Percentiles rank a stretch among this genome's conserved stretches.
Evolutionary conservation across 2,797 vertebrate species (phyloP).

Genomic region (Arctocebus calabarensis): DNA sequence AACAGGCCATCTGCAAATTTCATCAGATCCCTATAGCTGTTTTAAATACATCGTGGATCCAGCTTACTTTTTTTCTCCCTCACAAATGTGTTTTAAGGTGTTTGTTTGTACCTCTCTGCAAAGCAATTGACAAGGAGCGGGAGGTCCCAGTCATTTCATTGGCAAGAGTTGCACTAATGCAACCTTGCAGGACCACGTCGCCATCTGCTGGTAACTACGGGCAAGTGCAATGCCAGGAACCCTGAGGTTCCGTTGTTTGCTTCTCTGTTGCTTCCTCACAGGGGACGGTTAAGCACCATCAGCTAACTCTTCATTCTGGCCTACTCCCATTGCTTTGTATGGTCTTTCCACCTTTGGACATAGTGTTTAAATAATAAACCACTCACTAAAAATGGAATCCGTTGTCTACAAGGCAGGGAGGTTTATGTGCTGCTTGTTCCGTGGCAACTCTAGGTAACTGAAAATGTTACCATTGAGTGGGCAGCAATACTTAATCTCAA

Average conservation of each 20-base stretch:
- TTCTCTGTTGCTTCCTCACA: not conserved
- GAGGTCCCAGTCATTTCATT: rapidly evolving
- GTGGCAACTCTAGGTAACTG: not conserved
- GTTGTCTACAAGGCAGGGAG: not conserved
- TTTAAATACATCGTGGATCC: not conserved
- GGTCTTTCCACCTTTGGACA: no score
- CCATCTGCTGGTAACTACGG: slow-evolving; percentile 59
- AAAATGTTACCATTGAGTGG: no score
- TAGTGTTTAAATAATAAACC: not conserved
- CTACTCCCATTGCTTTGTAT: not conserved
- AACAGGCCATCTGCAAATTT: not conserved
- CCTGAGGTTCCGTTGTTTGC: not conserved
- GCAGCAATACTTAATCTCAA: not conserved
- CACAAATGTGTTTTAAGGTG: not conserved
- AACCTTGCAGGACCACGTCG: not conserved
- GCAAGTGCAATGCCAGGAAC: not conserved
- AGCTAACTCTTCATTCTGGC: not conserved
- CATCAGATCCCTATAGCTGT: not conserved
- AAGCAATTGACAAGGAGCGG: not conserved
- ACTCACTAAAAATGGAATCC: not conserved
- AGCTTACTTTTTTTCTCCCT: not conserved
- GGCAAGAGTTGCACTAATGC: rapidly evolving
- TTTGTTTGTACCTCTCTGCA: not conserved
- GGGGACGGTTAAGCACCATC: no score
- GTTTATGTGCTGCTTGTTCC: not conserved